phyloP scores from a whole-genome alignment of 2,113 vertebrate genomes.

The Apaloderma vittatum region DNA sequence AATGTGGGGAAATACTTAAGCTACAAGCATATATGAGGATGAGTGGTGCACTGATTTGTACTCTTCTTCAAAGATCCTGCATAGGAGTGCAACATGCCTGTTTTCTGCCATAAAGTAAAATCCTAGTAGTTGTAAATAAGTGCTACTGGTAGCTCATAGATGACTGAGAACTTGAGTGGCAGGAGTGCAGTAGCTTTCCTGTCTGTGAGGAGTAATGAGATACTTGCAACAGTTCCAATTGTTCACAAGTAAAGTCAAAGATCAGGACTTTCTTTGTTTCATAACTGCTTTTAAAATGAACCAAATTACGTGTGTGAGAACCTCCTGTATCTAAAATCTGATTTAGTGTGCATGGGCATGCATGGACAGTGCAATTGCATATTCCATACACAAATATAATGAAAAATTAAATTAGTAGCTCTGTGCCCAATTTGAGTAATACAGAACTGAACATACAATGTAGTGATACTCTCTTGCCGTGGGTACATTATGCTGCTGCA shows the following conservation, averaged over 20 bases:
- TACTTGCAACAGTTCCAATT: background rate
- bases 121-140: background rate
- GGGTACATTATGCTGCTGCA: background rate
- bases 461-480: background rate
- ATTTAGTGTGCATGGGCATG: slow-evolving; percentile 10
- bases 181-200: background rate
- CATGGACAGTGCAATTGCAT: slow-evolving; percentile 2
- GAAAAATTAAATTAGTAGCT: slow-evolving; percentile 30
- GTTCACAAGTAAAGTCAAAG: slow-evolving; percentile 26
- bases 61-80: background rate
- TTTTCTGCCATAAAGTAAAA: background rate
- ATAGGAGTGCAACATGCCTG: background rate
- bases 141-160: background rate
- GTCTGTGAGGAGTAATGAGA: background rate
- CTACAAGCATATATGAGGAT: background rate
- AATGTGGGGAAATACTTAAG: background rate
- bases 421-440: background rate
- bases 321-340: slow-evolving; percentile 21
- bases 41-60: background rate
- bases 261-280: slow-evolving; percentile 12
- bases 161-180: background rate
- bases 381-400: slow-evolving; percentile 26
- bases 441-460: background rate
- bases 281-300: slow-evolving; percentile 31
- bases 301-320: slow-evolving; percentile 22